Percentiles rank a stretch among this genome's conserved stretches.
These are phyloP conservation scores for Prunella strophiata DNA, from an alignment of 2,797 vertebrate genomes.

Conservation along the genomic window DNA sequence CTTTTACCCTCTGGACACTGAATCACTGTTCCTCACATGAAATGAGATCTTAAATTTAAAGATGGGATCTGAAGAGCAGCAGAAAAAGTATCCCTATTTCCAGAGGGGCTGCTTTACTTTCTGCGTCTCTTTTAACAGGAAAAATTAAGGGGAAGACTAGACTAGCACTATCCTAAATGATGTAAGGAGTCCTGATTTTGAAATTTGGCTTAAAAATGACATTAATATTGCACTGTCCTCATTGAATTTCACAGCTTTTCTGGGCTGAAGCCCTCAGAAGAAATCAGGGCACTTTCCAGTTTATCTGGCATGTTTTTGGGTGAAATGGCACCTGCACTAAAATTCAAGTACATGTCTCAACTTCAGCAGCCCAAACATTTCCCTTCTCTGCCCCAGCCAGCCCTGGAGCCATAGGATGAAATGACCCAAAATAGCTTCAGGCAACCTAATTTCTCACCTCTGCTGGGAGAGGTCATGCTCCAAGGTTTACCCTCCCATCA, in stretches of 20 bases:
- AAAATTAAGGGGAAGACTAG: not conserved
- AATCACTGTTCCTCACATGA: not conserved
- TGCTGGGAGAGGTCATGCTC: not conserved
- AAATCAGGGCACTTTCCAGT: not conserved
- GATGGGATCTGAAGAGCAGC: not conserved
- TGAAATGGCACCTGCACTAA: not conserved
- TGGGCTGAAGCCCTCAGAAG: not conserved
- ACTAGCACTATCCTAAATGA: not conserved
- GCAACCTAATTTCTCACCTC: not conserved
- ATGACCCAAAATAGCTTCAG: not conserved
- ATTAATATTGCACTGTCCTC: not conserved
- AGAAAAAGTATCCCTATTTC: not conserved
- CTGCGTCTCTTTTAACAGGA: not conserved
- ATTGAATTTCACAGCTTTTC: not conserved
- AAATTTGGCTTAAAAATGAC: not conserved
- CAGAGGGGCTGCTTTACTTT: not conserved
- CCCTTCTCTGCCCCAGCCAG: not conserved
- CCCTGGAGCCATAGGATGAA: not conserved
- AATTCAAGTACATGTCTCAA: not conserved
- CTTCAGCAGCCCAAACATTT: not conserved
- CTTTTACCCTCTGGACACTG: slow-evolving; percentile 20
- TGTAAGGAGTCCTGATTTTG: not conserved
- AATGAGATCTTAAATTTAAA: not conserved
- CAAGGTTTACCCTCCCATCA: not conserved
- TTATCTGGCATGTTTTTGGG: not conserved